Base-by-base conservation (phyloP, 2,797 vertebrate species). In the Rhinogobio ventralis region DNA sequence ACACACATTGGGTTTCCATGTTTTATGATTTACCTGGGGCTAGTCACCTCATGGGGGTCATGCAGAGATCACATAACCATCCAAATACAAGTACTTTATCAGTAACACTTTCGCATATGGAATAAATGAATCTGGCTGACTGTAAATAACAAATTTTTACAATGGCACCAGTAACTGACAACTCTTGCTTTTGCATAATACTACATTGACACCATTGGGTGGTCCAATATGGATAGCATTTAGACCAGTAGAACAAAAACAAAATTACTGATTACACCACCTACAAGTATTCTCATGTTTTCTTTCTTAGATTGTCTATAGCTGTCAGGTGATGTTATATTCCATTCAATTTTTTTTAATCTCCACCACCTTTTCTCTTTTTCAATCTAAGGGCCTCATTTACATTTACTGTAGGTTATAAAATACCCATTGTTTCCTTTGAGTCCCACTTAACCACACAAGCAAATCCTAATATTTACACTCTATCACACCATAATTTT, bases 1-100 rank as follows among this genome's bases (percentile, higher is more conserved):
- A 78, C 68, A 85, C 67, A 85, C 13, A 42, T n/a, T 57, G 23
- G 23, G 10, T 57, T 57, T 57, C 23, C 23, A 57, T 57, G n/a
- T 60, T 60, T n/a, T 25, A 25, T 25, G 39, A 46, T 45, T 71
- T 8, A 42, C 2, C 2, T 42, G 67, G 20, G 39, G 20, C 10
- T 45, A 45, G 23, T 13, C 39, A 42, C 23, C 45, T 49, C 15
- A 30, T 28, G 3, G 8, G 14, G 14, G n/a, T 72, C 7, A 19
- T 72, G 42, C 17, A 28, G n/a, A 28, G n/a, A 46, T 49, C 25
- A 25, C 20, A 60, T 13, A 14, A 25, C 57, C 57, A 60, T 60
- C 10, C 57, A 60, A 25, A 60, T 53, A 19, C 49, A 51, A 51
- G 17, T 51, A 51, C 7, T 7, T 53, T 53, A 53, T 11, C 9